Base-by-base conservation (phyloP, 2,888 invertebrate species). In the Oxytorus armatus region DNA sequence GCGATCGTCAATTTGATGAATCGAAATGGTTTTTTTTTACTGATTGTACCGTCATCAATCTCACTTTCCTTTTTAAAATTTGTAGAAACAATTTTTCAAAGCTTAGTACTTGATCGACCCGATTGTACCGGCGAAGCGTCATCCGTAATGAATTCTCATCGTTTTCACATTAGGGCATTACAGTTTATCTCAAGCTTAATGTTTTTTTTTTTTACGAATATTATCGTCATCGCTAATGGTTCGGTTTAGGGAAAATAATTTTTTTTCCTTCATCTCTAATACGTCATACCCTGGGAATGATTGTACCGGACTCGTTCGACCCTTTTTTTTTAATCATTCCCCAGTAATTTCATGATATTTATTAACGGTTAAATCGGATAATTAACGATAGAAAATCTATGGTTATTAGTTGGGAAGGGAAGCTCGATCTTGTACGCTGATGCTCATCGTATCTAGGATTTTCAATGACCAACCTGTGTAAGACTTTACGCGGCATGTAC, bases 401-500 rank as follows among this genome's bases (percentile, higher is more conserved):
- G 33, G 79, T 76, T 81, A 66, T 72, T 42, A 63, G 36, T 16
- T 7, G 8, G 29, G 33, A 29, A 51, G 21, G 18, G 23, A 25
- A 49, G 25, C 5, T 14, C 21, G 10, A 33, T 21, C 10, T 21
- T 33, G 18, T 29, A 29, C 18, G 21, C 29, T 36, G 42, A 11
- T 47, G 8, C 11, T 33, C 7, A 33, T 51, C 14, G 14, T 21
- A 21, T 44, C 49, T 36, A 8, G 69, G 42, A 79, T 79, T 75
- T 74, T 47, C 79, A 76, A 42, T 63, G 75, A 69, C 29, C 55
- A 79, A 79, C 72, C 68, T 66, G 78, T 51, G 70, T 74, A 44
- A 66, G 44, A 73, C 84, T 86, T 83, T 85, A 85, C 18, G 77
- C 72, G 77, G 73, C 51, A 70, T 77, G 83, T 84, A 82, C 80